Base-by-base conservation (phyloP, 2,888 invertebrate genomes). In the Phengaris arion region DNA sequence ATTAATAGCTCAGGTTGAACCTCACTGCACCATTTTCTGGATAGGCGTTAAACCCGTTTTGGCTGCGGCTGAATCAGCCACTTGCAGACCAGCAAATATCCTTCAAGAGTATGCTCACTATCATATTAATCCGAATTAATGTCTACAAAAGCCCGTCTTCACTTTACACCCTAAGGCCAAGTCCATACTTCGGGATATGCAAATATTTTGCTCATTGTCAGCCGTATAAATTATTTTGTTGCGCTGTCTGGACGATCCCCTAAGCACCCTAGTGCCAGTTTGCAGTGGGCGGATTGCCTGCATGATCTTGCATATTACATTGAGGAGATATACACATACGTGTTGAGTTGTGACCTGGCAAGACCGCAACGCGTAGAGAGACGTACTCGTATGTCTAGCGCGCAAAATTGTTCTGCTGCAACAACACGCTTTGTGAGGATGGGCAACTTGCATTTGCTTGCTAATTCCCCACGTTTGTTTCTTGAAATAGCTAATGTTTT, bases 1-100 rank as follows among this genome's bases (percentile, higher is more conserved):
- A 64, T 64, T 64, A 64, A 64, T 35, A 64, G 64, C 64, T 64
- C 64, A 64, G 64, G 35, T 64, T 35, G 22, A 45, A 64, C 64
- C 48, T 8, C 35, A 35, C 48, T 12, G 64, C 22, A 22, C 22
- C 22, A 22, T 15, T 64, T 35, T 35, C 35, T 10, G 35, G 64
- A 12, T 64, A 35, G 35, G 35, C 64, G 64, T 45, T 64, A 64
- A 64, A 64, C 35, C 64, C 64, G 64, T 64, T 64, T 64, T 35
- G 22, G 64, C 9, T 45, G 64, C 13, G 35, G 64, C 13, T 64
- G 6, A 12, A 64, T 45, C 35, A 12, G 6, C 6, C 12, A 64
- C 6, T 12, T 64, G 35, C 64, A 12, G 12, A 0, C 35, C 13
- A 35, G 35, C 13, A 45, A 22, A 64, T 22, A 59, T 59, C 10